A percentile compares a stretch with the other conserved stretches of the same genome.
These are phyloP conservation scores for Gymnobelideus leadbeateri DNA, from an alignment of 2,113 vertebrate species.

Conservation along the genomic window DNA sequence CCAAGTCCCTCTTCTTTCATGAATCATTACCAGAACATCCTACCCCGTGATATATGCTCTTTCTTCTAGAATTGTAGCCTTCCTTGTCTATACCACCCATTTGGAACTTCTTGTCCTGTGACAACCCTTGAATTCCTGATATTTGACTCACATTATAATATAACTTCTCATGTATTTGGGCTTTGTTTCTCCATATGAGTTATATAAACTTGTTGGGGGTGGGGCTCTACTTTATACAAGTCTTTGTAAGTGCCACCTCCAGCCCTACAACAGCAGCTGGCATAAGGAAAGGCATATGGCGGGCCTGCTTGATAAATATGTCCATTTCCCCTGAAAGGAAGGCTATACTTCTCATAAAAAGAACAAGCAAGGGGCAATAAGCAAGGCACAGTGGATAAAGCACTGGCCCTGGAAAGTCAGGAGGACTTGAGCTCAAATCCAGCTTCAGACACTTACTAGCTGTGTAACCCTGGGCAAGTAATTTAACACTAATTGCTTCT, in stretches of 20 bases:
- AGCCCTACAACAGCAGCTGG: background rate
- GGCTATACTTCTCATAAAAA: conserved; percentile 25
- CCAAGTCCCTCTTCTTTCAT: background rate
- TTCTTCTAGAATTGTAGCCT: conserved; percentile 9
- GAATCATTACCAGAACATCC: background rate
- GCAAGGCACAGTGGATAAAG: too few relatives aligned
- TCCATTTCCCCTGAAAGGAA: background rate
- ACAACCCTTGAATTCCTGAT: background rate
- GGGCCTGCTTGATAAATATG: background rate
- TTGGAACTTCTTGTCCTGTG: background rate
- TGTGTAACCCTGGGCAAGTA: too few relatives aligned
- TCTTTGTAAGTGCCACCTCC: background rate
- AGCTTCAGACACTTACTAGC: too few relatives aligned
- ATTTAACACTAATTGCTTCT: too few relatives aligned
- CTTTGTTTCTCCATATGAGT: conserved; percentile 6
- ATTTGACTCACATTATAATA: background rate
- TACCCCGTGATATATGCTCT: background rate
- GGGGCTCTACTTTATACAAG: background rate
- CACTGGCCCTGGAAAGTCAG: too few relatives aligned
- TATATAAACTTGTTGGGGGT: conserved; percentile 2
- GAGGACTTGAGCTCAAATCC: too few relatives aligned
- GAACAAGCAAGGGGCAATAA: too few relatives aligned
- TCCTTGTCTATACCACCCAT: background rate
- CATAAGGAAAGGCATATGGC: background rate
- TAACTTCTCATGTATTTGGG: background rate